Base-by-base conservation (phyloP, 2,113 vertebrate genomes). In the Camelus dromedarius region DNA sequence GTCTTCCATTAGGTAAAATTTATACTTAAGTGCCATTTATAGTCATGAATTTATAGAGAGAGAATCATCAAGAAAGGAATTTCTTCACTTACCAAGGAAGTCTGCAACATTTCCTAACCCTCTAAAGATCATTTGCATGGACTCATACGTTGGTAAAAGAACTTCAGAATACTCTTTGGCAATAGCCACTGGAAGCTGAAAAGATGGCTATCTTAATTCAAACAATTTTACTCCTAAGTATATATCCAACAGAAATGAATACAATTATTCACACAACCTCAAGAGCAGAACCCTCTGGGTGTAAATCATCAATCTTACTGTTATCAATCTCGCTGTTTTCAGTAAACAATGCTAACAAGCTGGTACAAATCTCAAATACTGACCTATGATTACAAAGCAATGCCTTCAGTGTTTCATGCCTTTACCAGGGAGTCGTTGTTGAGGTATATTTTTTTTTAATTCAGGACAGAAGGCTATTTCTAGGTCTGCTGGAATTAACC, bases 141-240 rank as follows among this genome's bases (percentile, higher is more conserved):
- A 79, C 52, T 60, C 24, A 0, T 30, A 66, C 38, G 26, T 58
- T 75, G 38, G 77, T 69, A 58, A 20, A 91, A 64, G 24, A 22
- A 92, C 46, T 72, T 94, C 12, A 64, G 77, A 85, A 85, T 93
- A 64, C 9, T 60, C 54, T 66, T 92, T 42, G 28, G 11, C 30
- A 87, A 83, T 15, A 66, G 20, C 54, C 13, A 22, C 22, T 81
- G 90, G 90, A 94, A 73, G 24, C 32, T 86, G 28, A 58, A 97
- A 94, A 90, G 12, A 56, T 22, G 19, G 24, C 50, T 80, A 58
- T 84, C 32, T 88, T 88, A 58, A 73, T 62, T 67, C 35, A 88
- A 80, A 9, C 22, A 86, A 52, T 86, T 95, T 50, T 83, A 73
- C 32, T 90, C 10, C 46, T 79, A 92, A 48, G 28, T 75, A 38